phyloP scores from a whole-genome alignment of 2,113 vertebrate species.

The Lophius piscatorius region DNA sequence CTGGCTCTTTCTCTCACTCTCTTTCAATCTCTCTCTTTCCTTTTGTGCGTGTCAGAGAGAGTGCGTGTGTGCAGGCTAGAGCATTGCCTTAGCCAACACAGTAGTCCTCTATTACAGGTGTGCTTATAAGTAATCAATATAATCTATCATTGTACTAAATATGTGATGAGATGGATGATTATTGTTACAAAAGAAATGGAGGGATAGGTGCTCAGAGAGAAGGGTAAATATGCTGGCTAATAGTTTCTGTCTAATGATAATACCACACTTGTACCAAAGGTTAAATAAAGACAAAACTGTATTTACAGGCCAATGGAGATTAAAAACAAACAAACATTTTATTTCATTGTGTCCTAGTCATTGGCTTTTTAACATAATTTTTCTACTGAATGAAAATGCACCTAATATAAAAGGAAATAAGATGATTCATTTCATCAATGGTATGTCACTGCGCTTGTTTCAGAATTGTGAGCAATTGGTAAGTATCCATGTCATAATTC shows the following conservation, averaged over 20 bases:
- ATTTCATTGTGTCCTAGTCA: not conserved
- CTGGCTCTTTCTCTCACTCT: too few species aligned
- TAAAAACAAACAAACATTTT: not conserved
- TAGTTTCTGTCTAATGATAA: constrained; percentile 9
- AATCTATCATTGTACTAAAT: constrained; percentile 41
- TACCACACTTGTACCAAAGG: constrained; percentile 25
- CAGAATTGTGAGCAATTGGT: constrained; percentile 41
- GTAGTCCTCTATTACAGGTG: too few species aligned
- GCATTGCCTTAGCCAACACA: too few species aligned
- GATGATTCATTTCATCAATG: constrained; percentile 34
- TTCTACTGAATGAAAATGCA: constrained; percentile 17
- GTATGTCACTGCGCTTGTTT: constrained; percentile 47
- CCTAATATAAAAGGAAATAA: constrained; percentile 37
- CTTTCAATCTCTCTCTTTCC: too few species aligned
- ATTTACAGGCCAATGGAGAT: not conserved
- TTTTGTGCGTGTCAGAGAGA: constrained; percentile 27
- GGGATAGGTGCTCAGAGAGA: not conserved
- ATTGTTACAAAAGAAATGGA: constrained; percentile 28
- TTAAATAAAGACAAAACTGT: constrained; percentile 20
- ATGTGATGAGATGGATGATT: constrained; percentile 24
- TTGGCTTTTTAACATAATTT: constrained; percentile 4
- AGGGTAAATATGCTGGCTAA: constrained; percentile 6
- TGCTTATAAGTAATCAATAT: constrained; percentile 54
- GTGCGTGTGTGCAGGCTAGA: too few species aligned
- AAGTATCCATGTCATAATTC: constrained; percentile 58